Evolutionary conservation across 2,888 invertebrate species (phyloP).

Genomic region (Papilio demoleus): DNA sequence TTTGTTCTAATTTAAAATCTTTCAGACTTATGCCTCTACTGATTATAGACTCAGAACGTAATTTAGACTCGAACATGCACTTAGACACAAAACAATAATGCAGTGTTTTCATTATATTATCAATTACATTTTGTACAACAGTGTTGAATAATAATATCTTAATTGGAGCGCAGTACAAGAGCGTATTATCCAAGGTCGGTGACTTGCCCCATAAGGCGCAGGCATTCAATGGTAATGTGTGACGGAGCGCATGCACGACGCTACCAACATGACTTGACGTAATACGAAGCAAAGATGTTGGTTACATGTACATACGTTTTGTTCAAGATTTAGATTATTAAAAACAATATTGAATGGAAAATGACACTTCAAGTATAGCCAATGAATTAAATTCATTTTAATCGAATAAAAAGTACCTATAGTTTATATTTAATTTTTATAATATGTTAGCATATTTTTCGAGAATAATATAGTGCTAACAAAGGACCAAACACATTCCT

Average conservation of each 20-base stretch:
- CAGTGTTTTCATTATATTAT: background rate
- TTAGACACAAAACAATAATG: too few relatives aligned
- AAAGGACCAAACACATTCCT: background rate
- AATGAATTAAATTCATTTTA: too few relatives aligned
- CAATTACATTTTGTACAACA: background rate
- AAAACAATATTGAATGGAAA: background rate
- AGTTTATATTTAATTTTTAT: too few relatives aligned
- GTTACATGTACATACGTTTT: background rate
- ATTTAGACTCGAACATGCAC: background rate
- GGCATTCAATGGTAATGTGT: conserved; percentile 66
- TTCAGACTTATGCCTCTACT: too few relatives aligned
- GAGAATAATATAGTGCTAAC: too few relatives aligned
- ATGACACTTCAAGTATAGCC: too few relatives aligned
- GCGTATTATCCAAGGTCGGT: conserved; percentile 58
- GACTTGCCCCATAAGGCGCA: conserved; percentile 62
- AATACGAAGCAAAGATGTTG: conserved; percentile 31
- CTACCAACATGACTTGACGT: conserved; percentile 45
- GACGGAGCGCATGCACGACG: conserved; percentile 43
- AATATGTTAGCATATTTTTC: too few relatives aligned
- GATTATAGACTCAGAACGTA: background rate
- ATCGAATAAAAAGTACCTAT: too few relatives aligned
- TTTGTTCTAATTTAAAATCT: too few relatives aligned
- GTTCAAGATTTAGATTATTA: conserved; percentile 7
- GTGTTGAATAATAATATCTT: background rate
- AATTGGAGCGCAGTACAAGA: conserved; percentile 18